phyloP scores from a whole-genome alignment of 53 echinoderm and acorn worm species.

The Astropecten irregularis region DNA sequence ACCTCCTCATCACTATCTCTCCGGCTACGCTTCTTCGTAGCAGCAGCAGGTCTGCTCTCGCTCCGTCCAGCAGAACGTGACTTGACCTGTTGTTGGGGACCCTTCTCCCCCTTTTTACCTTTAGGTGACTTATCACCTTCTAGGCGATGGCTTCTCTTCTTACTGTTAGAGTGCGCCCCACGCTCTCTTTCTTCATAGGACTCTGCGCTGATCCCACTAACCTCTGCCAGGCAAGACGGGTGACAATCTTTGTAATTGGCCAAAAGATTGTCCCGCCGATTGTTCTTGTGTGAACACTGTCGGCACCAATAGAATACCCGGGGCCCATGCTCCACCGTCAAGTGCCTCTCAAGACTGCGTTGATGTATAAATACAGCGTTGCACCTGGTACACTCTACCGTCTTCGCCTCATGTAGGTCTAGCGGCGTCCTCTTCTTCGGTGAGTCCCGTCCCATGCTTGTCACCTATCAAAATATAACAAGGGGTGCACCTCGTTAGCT shows the following conservation, averaged over 20 bases:
- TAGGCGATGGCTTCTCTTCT: neutral
- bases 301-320: constrained; percentile 18
- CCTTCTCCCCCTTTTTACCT: neutral
- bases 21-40: constrained; percentile 23
- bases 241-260: constrained; percentile 6
- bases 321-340: constrained; percentile 2
- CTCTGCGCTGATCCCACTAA: neutral
- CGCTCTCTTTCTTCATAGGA: constrained; percentile 2
- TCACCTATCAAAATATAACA: neutral
- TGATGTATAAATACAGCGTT: neutral
- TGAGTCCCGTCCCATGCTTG: neutral
- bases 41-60: neutral
- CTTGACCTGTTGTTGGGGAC: neutral
- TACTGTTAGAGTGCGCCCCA: neutral
- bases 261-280: neutral
- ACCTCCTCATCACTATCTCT: neutral
- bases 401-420: neutral
- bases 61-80: constrained; percentile 14
- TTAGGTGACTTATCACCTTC: neutral
- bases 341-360: neutral
- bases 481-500: neutral
- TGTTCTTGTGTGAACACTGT: constrained; percentile 22
- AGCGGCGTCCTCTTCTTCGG: constrained; percentile 2
- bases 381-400: constrained; percentile 2
- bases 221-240: neutral